Conservation (phyloP, 1,140 invertebrate species). For the Drosophila baimaii region DNA sequence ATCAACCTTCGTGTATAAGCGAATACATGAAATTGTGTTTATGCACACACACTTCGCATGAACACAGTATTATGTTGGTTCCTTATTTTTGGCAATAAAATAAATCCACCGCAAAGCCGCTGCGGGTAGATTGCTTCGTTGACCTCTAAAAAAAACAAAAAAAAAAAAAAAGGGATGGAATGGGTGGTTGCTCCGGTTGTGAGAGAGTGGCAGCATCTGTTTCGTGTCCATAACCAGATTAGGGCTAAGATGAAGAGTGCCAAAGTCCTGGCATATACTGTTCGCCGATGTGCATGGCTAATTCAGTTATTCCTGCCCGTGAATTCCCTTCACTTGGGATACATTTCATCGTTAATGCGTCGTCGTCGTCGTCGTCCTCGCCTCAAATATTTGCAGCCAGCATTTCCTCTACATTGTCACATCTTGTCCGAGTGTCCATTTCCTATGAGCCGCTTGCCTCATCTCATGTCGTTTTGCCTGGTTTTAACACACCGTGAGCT, state of each 20-base stretch:
- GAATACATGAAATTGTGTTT: neutral
- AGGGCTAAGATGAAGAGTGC: constrained; percentile 2
- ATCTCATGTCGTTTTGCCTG: neutral
- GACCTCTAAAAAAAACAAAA: constrained; percentile 55
- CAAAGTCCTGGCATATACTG: constrained; percentile 8
- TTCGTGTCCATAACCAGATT: constrained; percentile 29
- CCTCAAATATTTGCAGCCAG: constrained; percentile 34
- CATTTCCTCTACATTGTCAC: constrained; percentile 54
- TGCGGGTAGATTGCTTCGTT: constrained; percentile 75
- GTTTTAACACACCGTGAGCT: constrained; percentile 1
- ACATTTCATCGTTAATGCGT: constrained; percentile 56
- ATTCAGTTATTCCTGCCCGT: constrained; percentile 57
- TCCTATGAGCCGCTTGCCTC: constrained; percentile 38
- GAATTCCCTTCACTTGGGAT: constrained; percentile 10
- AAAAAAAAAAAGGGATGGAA: neutral
- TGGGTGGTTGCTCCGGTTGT: neutral
- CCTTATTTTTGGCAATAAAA: constrained; percentile 67
- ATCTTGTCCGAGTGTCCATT: constrained; percentile 62
- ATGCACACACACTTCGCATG: constrained; percentile 16
- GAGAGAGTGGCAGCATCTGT: constrained; percentile 22
- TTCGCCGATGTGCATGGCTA: constrained; percentile 53
- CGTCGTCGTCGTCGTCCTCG: too few species aligned
- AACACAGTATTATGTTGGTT: constrained; percentile 13
- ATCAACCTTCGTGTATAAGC: neutral
- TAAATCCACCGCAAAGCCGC: constrained; percentile 80